Percentiles rank a stretch among this genome's conserved stretches.
Conservation (phyloP, 2,888 invertebrate genomes). For the Silvanus unidentatus region DNA sequence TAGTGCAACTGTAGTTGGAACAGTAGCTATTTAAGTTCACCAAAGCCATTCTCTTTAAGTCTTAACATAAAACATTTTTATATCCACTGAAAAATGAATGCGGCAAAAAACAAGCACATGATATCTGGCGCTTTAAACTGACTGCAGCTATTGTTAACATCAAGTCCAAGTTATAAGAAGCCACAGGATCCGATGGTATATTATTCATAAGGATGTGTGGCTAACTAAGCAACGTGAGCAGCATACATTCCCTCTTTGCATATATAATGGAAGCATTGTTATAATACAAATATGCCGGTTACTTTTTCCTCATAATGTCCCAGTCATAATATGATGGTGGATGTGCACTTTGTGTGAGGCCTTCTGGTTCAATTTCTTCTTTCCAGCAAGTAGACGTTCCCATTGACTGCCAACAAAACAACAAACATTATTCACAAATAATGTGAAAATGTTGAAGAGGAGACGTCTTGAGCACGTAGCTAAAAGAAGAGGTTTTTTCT, state of each 20-base stretch:
- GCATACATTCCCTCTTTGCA: conserved; percentile 37
- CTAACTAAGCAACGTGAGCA: conserved; percentile 41
- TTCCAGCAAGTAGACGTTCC: too few relatives aligned
- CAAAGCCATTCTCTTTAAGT: too few relatives aligned
- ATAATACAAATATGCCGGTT: conserved; percentile 43
- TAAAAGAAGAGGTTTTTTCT: too few relatives aligned
- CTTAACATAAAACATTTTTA: conserved; percentile 7
- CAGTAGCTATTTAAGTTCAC: too few relatives aligned
- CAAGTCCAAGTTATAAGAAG: conserved; percentile 4
- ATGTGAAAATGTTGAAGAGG: too few relatives aligned
- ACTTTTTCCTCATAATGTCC: too few relatives aligned
- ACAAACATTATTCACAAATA: too few relatives aligned
- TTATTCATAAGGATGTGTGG: conserved; percentile 41
- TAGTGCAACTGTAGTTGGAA: too few relatives aligned
- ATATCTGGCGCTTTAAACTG: conserved; percentile 38
- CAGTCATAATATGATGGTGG: too few relatives aligned
- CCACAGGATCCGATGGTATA: too few relatives aligned
- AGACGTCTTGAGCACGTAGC: conserved; percentile 16
- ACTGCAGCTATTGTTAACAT: conserved; percentile 40
- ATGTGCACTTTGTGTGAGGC: conserved; percentile 29
- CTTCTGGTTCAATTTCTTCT: conserved; percentile 27
- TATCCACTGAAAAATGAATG: conserved; percentile 21
- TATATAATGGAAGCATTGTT: conserved; percentile 41
- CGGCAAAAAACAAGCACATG: conserved; percentile 35
- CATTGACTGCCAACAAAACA: too few relatives aligned